phyloP scores from a whole-genome alignment of 2,888 invertebrate species.

The Drosophila nr. fundita region DNA sequence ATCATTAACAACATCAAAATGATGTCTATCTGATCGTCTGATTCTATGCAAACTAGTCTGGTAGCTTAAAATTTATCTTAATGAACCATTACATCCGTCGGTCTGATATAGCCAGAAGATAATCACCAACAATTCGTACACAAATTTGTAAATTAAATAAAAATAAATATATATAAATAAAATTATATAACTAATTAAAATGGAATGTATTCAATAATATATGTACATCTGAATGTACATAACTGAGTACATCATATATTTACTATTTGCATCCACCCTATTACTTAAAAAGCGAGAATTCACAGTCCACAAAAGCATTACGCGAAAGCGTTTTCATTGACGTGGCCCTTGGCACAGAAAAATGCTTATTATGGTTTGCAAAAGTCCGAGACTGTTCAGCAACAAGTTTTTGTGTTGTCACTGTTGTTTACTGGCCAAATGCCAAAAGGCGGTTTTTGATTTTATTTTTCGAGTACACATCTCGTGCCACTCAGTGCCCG shows the following conservation, averaged over 20 bases:
- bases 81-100: neutral
- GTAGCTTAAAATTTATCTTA: neutral
- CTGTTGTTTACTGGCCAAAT: conserved; percentile 11
- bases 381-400: conserved; percentile 20
- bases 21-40: neutral
- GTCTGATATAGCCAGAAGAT: neutral
- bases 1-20: neutral
- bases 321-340: conserved; percentile 40
- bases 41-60: neutral
- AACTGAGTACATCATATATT: neutral
- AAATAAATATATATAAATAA: neutral
- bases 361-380: conserved; percentile 43
- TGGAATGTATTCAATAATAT: neutral
- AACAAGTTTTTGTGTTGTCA: conserved; percentile 26
- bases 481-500: conserved; percentile 66
- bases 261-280: neutral
- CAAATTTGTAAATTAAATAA: neutral
- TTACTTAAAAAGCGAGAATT: neutral
- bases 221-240: neutral
- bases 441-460: conserved; percentile 30
- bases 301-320: conserved; percentile 10
- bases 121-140: neutral
- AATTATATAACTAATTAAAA: neutral
- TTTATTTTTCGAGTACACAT: conserved; percentile 39
- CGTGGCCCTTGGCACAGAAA: conserved; percentile 52